Conservation (phyloP, 1,140 invertebrate species). For the Drosophila neocordata region DNA sequence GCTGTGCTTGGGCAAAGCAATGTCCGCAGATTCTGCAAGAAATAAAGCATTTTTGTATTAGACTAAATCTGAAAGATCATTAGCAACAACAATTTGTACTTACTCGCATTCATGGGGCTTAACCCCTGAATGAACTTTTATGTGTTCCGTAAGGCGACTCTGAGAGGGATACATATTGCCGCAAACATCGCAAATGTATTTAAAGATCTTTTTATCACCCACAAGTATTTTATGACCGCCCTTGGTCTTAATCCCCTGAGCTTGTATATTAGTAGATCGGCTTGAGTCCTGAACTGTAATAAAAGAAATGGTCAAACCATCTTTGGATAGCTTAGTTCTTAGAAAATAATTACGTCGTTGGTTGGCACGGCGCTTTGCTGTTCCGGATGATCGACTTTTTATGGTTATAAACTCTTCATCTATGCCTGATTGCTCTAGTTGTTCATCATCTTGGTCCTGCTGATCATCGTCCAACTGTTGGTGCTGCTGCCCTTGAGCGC, state of each 20-base stretch:
- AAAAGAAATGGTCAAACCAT: conserved; percentile 15
- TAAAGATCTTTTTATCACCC: conserved; percentile 70
- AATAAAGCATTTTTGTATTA: too few relatives aligned
- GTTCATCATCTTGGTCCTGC: conserved; percentile 46
- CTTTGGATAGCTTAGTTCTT: conserved; percentile 39
- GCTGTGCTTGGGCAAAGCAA: conserved; percentile 74
- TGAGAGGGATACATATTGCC: conserved; percentile 81
- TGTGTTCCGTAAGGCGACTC: conserved; percentile 78
- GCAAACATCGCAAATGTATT: conserved; percentile 80
- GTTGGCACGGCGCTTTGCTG: conserved; percentile 38
- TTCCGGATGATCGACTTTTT: conserved; percentile 8
- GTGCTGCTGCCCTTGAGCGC: conserved; percentile 7
- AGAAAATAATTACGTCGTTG: conserved; percentile 20
- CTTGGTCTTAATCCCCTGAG: conserved; percentile 64
- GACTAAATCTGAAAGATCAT: not conserved
- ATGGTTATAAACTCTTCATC: conserved; percentile 14
- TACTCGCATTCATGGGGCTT: conserved; percentile 82
- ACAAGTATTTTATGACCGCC: conserved; percentile 67
- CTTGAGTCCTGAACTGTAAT: conserved; percentile 42
- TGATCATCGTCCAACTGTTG: conserved; percentile 35
- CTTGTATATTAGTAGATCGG: conserved; percentile 42
- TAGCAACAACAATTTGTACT: conserved; percentile 19
- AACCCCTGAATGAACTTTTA: conserved; percentile 77
- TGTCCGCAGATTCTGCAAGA: conserved; percentile 72
- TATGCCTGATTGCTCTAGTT: not conserved